Percentiles rank a stretch among this genome's conserved stretches.
These are phyloP conservation scores for Ranitomeya imitator DNA, from an alignment of 2,113 vertebrate genomes.

Conservation along the genomic window DNA sequence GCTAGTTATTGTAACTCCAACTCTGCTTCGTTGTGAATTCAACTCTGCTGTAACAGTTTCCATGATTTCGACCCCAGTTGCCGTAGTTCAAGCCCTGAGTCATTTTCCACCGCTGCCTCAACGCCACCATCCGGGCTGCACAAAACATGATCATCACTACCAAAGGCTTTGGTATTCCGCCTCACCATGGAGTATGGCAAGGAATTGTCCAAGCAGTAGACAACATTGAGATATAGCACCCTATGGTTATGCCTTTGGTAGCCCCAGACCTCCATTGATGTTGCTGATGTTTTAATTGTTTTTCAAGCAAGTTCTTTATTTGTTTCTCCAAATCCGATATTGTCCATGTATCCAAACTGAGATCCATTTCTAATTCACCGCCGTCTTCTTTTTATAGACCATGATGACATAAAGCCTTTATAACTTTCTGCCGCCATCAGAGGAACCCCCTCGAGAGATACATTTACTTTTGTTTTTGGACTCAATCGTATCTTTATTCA, in stretches of 20 bases:
- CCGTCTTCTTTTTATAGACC: neutral
- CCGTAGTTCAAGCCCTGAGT: no score
- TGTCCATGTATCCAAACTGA: neutral
- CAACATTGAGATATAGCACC: no score
- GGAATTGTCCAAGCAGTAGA: no score
- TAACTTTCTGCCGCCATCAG: neutral
- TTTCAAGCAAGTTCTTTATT: neutral
- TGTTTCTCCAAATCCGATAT: neutral
- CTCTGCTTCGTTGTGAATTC: no score
- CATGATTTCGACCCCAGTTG: no score
- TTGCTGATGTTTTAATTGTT: neutral
- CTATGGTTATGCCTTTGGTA: neutral
- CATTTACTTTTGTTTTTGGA: constrained; percentile 28
- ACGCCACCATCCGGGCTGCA: no score
- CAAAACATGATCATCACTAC: no score
- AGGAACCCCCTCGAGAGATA: constrained; percentile 7
- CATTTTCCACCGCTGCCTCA: no score
- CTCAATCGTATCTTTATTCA: constrained; percentile 40
- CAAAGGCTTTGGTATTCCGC: no score
- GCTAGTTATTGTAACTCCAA: no score
- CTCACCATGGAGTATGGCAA: no score
- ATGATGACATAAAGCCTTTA: constrained; percentile 23
- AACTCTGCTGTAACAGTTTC: no score
- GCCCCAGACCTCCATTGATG: neutral
- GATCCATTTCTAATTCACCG: neutral